These are phyloP conservation scores for Hyppa rectilinea DNA, from an alignment of 2,888 invertebrate species.

Conservation along the genomic window DNA sequence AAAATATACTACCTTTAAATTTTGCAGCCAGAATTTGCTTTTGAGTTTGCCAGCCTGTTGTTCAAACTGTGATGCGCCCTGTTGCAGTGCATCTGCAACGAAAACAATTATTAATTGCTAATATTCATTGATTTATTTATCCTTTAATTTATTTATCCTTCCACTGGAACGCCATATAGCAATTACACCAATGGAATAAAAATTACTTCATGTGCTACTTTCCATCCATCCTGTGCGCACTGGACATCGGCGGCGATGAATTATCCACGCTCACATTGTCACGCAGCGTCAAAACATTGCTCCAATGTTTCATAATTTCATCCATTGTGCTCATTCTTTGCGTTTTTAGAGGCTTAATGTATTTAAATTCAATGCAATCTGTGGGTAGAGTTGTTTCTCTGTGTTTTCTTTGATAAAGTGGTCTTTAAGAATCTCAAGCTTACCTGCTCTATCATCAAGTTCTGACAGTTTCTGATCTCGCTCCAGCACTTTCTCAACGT, in stretches of 20 bases:
- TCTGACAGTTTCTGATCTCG: constrained; percentile 99
- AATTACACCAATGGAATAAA: no score
- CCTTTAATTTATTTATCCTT: no score
- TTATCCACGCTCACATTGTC: no score
- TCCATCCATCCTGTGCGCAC: no score
- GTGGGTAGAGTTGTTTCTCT: no score
- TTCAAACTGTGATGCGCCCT: constrained; percentile 99
- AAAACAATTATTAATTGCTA: neutral
- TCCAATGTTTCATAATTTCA: no score
- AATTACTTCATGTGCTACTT: no score
- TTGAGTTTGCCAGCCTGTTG: constrained; percentile 99
- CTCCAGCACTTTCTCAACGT: constrained; percentile 99
- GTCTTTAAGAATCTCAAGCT: constrained; percentile 12
- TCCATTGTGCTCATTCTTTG: no score
- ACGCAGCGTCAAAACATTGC: no score
- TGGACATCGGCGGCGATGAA: no score
- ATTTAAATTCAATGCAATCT: neutral
- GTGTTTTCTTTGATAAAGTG: neutral
- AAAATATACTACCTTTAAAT: constrained; percentile 95
- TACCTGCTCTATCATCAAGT: constrained; percentile 97
- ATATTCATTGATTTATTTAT: neutral
- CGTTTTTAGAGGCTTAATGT: no score
- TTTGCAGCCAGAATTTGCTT: constrained; percentile 99
- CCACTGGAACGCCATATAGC: no score
- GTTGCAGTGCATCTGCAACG: constrained; percentile 95